phyloP scores from a whole-genome alignment of 2,888 invertebrate species.

The Hybos culiciformis region DNA sequence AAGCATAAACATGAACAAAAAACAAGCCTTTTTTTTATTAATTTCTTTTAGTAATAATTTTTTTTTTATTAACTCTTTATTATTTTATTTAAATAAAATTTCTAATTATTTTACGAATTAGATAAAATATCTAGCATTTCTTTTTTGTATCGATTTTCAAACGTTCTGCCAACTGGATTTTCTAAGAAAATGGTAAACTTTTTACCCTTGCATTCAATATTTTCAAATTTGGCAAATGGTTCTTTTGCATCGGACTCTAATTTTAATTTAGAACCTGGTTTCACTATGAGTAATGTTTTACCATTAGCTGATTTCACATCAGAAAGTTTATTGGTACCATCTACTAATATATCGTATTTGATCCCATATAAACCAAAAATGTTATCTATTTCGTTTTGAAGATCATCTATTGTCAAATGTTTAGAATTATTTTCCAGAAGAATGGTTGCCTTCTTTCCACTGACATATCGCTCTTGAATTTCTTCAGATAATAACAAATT shows the following conservation, averaged over 20 bases:
- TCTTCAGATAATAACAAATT: slow-evolving; percentile 23
- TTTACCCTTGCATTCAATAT: slow-evolving; percentile 42
- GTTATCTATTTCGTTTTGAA: slow-evolving; percentile 44
- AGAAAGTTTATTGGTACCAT: slow-evolving; percentile 32
- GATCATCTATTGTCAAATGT: slow-evolving; percentile 38
- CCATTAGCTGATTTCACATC: slow-evolving; percentile 31
- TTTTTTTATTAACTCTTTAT: too few relatives aligned
- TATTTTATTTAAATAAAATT: too few relatives aligned
- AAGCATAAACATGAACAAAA: too few relatives aligned
- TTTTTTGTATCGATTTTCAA: background rate
- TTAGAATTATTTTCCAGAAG: slow-evolving; percentile 50
- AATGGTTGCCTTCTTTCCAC: slow-evolving; percentile 43
- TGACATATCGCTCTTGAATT: slow-evolving; percentile 23
- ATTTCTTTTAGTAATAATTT: too few relatives aligned
- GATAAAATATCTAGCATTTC: background rate
- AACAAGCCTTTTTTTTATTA: too few relatives aligned
- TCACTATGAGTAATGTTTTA: slow-evolving; percentile 37
- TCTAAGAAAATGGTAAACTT: slow-evolving; percentile 49
- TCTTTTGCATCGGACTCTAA: too few relatives aligned
- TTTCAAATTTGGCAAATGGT: slow-evolving; percentile 50
- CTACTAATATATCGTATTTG: slow-evolving; percentile 41
- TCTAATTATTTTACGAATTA: too few relatives aligned
- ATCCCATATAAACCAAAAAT: slow-evolving; percentile 57
- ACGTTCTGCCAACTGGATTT: slow-evolving; percentile 41
- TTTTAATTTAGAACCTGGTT: slow-evolving; percentile 1